Conservation (phyloP, 2,797 vertebrate species). For the Malurus leucopterus region DNA sequence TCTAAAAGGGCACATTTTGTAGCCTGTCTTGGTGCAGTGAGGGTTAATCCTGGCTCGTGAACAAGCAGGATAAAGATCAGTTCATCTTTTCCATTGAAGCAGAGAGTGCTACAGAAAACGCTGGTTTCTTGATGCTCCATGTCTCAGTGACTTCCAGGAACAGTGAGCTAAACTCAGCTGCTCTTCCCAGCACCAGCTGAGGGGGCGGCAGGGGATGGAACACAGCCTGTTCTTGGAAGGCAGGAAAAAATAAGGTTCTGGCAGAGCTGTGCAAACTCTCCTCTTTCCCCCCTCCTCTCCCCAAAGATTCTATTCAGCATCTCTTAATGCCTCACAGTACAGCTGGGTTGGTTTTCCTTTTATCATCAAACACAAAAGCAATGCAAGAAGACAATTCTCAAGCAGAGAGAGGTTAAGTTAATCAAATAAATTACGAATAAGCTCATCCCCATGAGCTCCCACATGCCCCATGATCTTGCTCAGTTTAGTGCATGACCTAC, state of each 20-base stretch:
- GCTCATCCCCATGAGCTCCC: not conserved
- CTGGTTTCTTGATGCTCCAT: constrained; percentile 32
- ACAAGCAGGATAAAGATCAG: constrained; percentile 7
- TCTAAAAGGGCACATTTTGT: not conserved
- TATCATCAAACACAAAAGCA: constrained; percentile 10
- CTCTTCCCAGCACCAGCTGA: constrained; percentile 67
- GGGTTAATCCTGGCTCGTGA: constrained; percentile 16
- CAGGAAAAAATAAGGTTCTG: constrained; percentile 58
- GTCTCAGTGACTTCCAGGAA: constrained; percentile 66
- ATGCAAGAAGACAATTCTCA: not conserved
- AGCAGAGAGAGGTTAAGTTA: not conserved
- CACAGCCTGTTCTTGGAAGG: constrained; percentile 67
- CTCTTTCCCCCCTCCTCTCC: not conserved
- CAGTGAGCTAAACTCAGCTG: constrained; percentile 61
- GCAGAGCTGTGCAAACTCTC: constrained; percentile 24
- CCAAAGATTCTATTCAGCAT: constrained; percentile 12
- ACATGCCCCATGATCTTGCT: not conserved
- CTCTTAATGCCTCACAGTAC: not conserved
- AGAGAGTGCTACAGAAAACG: constrained; percentile 21
- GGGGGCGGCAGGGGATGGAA: constrained; percentile 59
- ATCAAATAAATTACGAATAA: constrained; percentile 19
- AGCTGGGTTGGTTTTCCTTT: not conserved
- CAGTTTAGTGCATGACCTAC: not conserved
- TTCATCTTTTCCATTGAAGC: constrained; percentile 57
- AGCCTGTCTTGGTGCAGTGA: not conserved